These are phyloP conservation scores for Passer montanus DNA, from an alignment of 2,113 vertebrate species.

Conservation along the genomic window DNA sequence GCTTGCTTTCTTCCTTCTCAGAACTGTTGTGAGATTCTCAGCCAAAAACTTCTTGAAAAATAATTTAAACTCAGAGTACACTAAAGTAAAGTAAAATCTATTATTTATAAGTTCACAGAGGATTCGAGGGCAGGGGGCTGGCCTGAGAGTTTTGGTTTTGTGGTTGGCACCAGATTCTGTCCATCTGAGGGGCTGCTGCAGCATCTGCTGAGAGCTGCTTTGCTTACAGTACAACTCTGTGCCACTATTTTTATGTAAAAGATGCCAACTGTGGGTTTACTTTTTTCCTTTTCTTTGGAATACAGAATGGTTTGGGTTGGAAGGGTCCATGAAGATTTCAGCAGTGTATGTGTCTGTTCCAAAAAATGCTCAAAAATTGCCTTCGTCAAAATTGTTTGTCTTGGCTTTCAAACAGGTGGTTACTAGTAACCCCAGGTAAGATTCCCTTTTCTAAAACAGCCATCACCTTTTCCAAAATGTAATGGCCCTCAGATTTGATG, in stretches of 20 bases:
- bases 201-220: background rate
- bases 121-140: accelerated
- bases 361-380: background rate
- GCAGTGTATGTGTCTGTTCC: background rate
- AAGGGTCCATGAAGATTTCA: background rate
- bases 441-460: background rate
- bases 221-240: background rate
- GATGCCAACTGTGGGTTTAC: background rate
- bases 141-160: background rate
- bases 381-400: background rate
- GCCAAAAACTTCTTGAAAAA: background rate
- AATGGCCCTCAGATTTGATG: background rate
- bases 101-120: background rate
- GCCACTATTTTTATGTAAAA: background rate
- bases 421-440: background rate
- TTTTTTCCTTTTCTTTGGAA: background rate
- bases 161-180: background rate
- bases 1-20: background rate
- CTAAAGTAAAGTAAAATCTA: background rate
- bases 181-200: background rate
- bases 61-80: background rate
- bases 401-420: background rate
- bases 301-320: background rate
- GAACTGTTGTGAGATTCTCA: background rate
- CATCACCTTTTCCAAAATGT: background rate